These are phyloP conservation scores for Phaedon cochleariae DNA, from an alignment of 2,888 invertebrate species.

Conservation along the genomic window DNA sequence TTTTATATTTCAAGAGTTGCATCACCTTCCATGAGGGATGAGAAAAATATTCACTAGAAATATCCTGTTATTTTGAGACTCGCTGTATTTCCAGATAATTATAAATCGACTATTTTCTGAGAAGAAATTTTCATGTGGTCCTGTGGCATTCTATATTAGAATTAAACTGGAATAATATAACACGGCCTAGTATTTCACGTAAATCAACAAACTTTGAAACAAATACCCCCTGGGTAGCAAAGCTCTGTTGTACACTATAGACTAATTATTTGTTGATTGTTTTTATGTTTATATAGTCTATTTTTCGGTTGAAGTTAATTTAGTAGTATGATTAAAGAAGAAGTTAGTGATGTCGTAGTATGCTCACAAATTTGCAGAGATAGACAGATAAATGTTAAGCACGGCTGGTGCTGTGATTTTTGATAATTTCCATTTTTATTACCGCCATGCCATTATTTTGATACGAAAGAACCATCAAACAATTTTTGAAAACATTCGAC, in stretches of 20 bases:
- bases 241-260: conserved; percentile 59
- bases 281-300: conserved; percentile 64
- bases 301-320: conserved; percentile 63
- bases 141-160: conserved; percentile 54
- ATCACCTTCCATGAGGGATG: too few relatives aligned
- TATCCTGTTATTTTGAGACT: not conserved
- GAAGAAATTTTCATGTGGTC: conserved; percentile 28
- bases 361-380: conserved; percentile 55
- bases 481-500: too few relatives aligned
- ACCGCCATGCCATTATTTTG: not conserved
- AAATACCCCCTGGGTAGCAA: conserved; percentile 45
- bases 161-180: conserved; percentile 39
- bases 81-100: not conserved
- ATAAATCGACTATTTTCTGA: not conserved
- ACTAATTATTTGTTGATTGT: conserved; percentile 62
- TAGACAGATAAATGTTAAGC: conserved; percentile 28
- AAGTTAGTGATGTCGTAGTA: conserved; percentile 51
- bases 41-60: too few relatives aligned
- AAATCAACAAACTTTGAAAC: conserved; percentile 15
- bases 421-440: not conserved
- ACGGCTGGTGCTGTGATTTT: conserved; percentile 27
- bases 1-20: too few relatives aligned
- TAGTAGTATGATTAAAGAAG: conserved; percentile 46
- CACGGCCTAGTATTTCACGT: conserved; percentile 26
- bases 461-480: not conserved